Evolutionary conservation across 2,797 vertebrate genomes (phyloP).

Genomic region (Myotis vivesi): DNA sequence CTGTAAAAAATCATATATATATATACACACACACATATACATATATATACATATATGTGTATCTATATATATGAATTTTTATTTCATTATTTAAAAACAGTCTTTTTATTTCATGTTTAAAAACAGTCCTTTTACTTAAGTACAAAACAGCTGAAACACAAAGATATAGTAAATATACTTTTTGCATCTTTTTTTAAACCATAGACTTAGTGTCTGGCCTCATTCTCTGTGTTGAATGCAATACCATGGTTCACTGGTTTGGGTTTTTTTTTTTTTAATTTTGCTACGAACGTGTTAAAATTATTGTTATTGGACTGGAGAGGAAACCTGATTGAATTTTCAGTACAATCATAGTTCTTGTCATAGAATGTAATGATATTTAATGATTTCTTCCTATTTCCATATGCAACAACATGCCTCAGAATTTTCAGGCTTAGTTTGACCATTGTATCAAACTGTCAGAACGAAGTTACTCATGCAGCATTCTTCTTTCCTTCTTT

Average conservation of each 20-base stretch:
- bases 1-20: conserved; percentile 59
- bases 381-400: conserved; percentile 81
- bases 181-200: conserved; percentile 69
- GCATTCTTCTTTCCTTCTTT: conserved; percentile 37
- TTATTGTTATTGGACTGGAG: conserved; percentile 78
- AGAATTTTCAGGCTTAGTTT: conserved; percentile 68
- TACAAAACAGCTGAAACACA: conserved; percentile 40
- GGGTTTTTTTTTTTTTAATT: neutral
- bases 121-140: conserved; percentile 67
- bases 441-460: conserved; percentile 41
- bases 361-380: conserved; percentile 76
- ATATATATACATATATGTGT: fast-evolving
- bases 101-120: conserved; percentile 64
- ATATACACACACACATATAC: fast-evolving
- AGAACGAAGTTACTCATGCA: neutral
- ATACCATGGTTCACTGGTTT: conserved; percentile 77
- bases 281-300: conserved; percentile 79
- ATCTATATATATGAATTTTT: conserved; percentile 60
- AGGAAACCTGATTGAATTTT: conserved; percentile 81
- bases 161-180: conserved; percentile 66
- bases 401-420: conserved; percentile 66
- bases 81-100: conserved; percentile 58
- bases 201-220: conserved; percentile 72
- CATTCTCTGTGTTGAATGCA: conserved; percentile 78
- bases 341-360: conserved; percentile 74